Conservation (phyloP, 2,888 invertebrate genomes). For the Ferrisia virgata region DNA sequence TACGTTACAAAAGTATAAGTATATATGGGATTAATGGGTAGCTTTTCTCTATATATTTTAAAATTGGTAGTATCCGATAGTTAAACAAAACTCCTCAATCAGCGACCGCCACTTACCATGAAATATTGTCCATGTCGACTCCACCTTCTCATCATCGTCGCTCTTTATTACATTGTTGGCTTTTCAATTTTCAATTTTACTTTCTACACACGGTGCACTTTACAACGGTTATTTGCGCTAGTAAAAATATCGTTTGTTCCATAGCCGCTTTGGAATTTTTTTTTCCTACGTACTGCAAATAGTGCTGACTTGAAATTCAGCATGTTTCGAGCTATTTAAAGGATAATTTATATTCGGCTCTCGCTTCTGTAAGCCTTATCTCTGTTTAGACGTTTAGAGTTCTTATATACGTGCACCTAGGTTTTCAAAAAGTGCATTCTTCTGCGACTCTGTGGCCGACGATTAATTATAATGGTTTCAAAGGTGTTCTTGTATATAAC, state of each 20-base stretch:
- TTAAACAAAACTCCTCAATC: slow-evolving; percentile 34
- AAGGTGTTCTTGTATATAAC: too few relatives aligned
- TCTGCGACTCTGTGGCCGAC: too few relatives aligned
- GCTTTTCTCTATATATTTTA: slow-evolving; percentile 29
- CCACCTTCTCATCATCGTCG: background rate
- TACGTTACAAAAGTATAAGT: slow-evolving; percentile 32
- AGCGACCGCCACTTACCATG: slow-evolving; percentile 26
- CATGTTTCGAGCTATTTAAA: background rate
- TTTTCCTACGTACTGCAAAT: too few relatives aligned
- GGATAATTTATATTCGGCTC: background rate
- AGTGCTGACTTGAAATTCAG: background rate
- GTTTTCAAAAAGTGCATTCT: too few relatives aligned
- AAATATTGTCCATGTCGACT: slow-evolving; percentile 22
- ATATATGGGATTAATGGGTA: slow-evolving; percentile 31
- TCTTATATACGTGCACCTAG: too few relatives aligned
- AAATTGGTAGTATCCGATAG: slow-evolving; percentile 29
- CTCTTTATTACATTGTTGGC: slow-evolving; percentile 27
- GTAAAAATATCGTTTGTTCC: background rate
- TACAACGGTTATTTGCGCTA: background rate
- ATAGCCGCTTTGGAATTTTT: background rate
- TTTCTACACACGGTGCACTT: slow-evolving; percentile 1
- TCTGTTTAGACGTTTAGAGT: too few relatives aligned
- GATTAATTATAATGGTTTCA: too few relatives aligned
- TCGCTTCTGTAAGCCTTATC: too few relatives aligned
- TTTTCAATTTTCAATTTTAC: slow-evolving; percentile 27